A percentile compares a stretch with the other conserved stretches of the same genome.
Evolutionary conservation across 2,797 vertebrate genomes (phyloP).

Genomic region (Clarias platycephalus): DNA sequence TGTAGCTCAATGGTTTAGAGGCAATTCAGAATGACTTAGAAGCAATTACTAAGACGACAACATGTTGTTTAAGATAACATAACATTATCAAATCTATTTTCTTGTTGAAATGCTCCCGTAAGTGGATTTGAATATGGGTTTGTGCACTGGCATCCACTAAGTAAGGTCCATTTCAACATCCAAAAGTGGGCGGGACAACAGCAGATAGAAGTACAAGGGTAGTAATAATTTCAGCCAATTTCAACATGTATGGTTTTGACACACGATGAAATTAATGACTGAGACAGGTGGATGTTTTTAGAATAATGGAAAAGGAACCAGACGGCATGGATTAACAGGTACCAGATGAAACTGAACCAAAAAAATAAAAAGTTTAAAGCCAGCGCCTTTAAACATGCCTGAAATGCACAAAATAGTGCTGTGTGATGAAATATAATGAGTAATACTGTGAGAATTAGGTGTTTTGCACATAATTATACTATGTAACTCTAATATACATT

Average conservation of each 20-base stretch:
- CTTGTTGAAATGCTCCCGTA: too few relatives aligned
- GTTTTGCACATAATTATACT: not conserved
- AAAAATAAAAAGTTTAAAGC: not conserved
- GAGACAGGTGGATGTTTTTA: not conserved
- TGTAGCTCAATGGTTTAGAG: too few relatives aligned
- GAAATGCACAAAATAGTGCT: not conserved
- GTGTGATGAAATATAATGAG: not conserved
- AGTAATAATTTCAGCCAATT: not conserved
- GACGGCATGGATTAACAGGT: not conserved
- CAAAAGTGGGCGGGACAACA: too few relatives aligned
- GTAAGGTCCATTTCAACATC: too few relatives aligned
- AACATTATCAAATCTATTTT: too few relatives aligned
- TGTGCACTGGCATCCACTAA: too few relatives aligned
- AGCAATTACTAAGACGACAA: too few relatives aligned
- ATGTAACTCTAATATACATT: not conserved
- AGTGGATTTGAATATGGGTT: too few relatives aligned
- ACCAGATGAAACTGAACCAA: not conserved
- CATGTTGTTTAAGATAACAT: too few relatives aligned
- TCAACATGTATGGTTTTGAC: not conserved
- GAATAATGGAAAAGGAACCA: not conserved
- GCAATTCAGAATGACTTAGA: too few relatives aligned
- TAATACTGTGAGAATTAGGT: not conserved
- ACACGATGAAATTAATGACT: not conserved
- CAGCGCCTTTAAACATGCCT: not conserved
- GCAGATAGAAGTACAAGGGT: too few relatives aligned